These are phyloP conservation scores for Macaria notata DNA, from an alignment of 2,888 invertebrate species.

Conservation along the genomic window DNA sequence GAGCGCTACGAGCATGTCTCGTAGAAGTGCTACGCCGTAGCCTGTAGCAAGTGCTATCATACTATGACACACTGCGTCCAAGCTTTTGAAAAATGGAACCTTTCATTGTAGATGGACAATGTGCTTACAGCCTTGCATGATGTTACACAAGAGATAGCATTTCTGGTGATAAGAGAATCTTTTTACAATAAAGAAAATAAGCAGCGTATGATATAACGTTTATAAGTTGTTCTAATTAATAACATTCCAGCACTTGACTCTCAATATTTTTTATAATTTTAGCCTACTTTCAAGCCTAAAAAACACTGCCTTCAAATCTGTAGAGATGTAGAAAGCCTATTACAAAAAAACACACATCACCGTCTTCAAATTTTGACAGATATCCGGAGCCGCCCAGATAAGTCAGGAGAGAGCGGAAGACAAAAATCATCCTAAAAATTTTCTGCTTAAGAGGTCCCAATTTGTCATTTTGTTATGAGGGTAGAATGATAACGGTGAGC, in stretches of 20 bases:
- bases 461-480: constrained; percentile 26
- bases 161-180: no score
- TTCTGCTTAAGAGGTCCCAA: constrained; percentile 24
- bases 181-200: no score
- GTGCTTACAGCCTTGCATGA: no score
- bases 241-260: no score
- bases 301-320: no score
- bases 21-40: neutral
- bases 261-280: no score
- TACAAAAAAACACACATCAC: constrained; percentile 1
- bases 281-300: no score
- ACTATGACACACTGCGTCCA: neutral
- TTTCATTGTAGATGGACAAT: neutral
- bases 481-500: constrained; percentile 20
- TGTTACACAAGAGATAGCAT: no score
- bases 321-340: neutral
- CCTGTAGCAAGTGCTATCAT: neutral
- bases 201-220: no score
- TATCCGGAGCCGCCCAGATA: constrained; percentile 11
- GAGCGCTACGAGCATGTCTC: no score
- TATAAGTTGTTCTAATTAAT: no score
- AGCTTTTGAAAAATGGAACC: neutral
- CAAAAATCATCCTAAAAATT: constrained; percentile 22
- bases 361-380: constrained; percentile 12
- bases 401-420: constrained; percentile 10